Evolutionary conservation across 2,113 vertebrate genomes (phyloP).

Genomic region (Cynocephalus volans): DNA sequence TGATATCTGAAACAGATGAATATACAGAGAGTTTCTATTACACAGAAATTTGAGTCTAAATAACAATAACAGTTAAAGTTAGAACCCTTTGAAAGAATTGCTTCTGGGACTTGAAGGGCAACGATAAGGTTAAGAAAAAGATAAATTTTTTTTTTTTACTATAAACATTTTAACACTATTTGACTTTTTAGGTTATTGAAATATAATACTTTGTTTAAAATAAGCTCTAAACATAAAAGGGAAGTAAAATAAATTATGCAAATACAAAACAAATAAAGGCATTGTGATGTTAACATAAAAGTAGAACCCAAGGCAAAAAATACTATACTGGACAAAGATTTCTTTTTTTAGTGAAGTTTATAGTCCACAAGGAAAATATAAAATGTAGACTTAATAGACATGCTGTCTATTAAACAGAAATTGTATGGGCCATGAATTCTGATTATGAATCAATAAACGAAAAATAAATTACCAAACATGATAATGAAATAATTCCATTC

Average conservation of each 20-base stretch:
- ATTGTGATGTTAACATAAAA: neutral
- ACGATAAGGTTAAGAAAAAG: neutral
- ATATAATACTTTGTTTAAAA: conserved; percentile 52
- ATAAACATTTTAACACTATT: neutral
- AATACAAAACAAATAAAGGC: neutral
- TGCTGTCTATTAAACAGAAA: neutral
- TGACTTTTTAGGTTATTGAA: conserved; percentile 45
- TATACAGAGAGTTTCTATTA: neutral
- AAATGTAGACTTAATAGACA: conserved; percentile 42
- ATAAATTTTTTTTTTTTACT: neutral
- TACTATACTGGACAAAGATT: neutral
- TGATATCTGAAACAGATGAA: neutral
- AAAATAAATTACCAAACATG: conserved; percentile 40
- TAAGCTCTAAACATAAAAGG: neutral
- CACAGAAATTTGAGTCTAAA: conserved; percentile 25
- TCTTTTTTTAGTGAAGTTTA: neutral
- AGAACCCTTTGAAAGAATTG: neutral
- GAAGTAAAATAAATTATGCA: neutral
- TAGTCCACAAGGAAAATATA: neutral
- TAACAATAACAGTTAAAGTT: neutral
- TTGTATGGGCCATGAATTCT: neutral
- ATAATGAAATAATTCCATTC: conserved; percentile 7
- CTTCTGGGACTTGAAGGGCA: conserved; percentile 12
- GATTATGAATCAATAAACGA: conserved; percentile 51
- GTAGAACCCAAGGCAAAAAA: conserved; percentile 8